A percentile compares a stretch with the other conserved stretches of the same genome.
Conservation (phyloP, 2,797 vertebrate species). For the Danio kyathit region DNA sequence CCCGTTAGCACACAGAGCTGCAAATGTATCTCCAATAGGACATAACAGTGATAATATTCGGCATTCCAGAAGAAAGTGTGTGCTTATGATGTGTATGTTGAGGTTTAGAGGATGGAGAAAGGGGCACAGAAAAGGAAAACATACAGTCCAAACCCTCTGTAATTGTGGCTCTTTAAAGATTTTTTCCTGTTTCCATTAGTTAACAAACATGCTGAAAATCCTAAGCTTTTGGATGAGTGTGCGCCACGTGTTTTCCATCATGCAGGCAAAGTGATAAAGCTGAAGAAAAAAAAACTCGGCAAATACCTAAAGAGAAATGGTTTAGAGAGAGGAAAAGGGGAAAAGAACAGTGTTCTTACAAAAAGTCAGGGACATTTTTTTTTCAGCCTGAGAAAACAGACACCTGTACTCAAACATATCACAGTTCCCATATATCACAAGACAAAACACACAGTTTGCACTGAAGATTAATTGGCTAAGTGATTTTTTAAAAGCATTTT, state of each 20-base stretch:
- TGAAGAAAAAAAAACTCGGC: slow-evolving; percentile 31
- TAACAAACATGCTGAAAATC: slow-evolving; percentile 41
- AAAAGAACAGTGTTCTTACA: slow-evolving; percentile 5
- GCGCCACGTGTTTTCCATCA: slow-evolving; percentile 42
- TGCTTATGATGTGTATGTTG: background rate
- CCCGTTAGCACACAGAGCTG: slow-evolving; percentile 41
- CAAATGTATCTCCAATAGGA: slow-evolving; percentile 17
- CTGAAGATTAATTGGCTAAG: background rate
- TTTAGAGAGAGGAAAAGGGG: background rate
- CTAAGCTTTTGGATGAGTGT: slow-evolving; percentile 38
- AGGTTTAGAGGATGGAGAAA: background rate
- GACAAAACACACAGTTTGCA: background rate
- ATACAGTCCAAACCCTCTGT: slow-evolving; percentile 25
- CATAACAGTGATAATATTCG: slow-evolving; percentile 52
- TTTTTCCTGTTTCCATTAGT: slow-evolving; percentile 34
- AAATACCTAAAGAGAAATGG: slow-evolving; percentile 32
- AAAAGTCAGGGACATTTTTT: background rate
- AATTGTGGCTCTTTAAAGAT: slow-evolving; percentile 4
- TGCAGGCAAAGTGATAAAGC: slow-evolving; percentile 53
- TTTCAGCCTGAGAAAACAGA: slow-evolving; percentile 29
- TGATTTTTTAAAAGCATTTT: background rate
- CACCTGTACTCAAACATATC: background rate
- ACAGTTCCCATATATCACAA: background rate
- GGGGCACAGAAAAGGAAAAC: slow-evolving; percentile 13
- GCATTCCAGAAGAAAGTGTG: slow-evolving; percentile 30